A percentile compares a stretch with the other conserved stretches of the same genome.
Evolutionary conservation across 2,113 vertebrate genomes (phyloP).

Genomic region (Apus apus): DNA sequence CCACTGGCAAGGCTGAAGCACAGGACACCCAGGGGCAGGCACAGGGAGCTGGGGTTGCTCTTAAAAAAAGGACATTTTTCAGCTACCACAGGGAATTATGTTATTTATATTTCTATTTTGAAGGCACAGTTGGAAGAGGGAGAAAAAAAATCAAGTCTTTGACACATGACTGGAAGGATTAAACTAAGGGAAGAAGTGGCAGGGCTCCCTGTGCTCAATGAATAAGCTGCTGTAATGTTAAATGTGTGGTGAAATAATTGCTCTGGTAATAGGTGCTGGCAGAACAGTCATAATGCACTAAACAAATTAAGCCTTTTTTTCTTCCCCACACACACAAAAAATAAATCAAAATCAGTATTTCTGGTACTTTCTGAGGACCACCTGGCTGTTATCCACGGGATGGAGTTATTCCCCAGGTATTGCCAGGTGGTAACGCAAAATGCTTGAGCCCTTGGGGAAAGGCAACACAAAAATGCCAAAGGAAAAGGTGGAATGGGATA

Average conservation of each 20-base stretch:
- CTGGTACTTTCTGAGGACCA: neutral
- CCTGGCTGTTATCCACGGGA: neutral
- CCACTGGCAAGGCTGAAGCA: fast-evolving
- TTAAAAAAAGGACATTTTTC: neutral
- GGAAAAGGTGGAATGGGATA: neutral
- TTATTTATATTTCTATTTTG: neutral
- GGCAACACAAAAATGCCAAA: neutral
- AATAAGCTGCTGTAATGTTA: slow-evolving; percentile 39
- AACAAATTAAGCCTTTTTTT: neutral
- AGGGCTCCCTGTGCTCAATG: neutral
- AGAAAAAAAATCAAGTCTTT: neutral
- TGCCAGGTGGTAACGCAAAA: neutral
- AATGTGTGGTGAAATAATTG: neutral
- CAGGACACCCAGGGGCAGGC: fast-evolving
- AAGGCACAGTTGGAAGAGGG: neutral
- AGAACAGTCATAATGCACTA: neutral
- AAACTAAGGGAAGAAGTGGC: neutral
- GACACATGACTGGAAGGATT: neutral
- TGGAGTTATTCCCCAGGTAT: fast-evolving
- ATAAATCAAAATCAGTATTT: neutral
- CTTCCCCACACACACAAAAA: too few species aligned
- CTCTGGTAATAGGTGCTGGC: neutral
- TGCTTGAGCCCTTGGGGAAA: neutral
- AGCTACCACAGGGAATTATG: neutral
- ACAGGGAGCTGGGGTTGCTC: neutral